Percentiles rank a stretch among this genome's conserved stretches.
Evolutionary conservation across 2,888 invertebrate species (phyloP).

Genomic region (Apamea crenata): DNA sequence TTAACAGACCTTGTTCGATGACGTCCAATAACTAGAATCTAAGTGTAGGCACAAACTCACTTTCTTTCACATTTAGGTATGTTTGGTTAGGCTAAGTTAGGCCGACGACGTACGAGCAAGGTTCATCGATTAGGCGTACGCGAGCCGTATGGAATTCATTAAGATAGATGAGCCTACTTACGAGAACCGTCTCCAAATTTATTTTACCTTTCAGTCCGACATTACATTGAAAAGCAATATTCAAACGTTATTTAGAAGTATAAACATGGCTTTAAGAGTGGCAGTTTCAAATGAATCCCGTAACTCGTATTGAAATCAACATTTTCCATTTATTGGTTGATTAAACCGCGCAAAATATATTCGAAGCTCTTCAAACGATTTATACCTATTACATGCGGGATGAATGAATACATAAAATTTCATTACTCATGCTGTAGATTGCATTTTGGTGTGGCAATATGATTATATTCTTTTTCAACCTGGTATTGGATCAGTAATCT

Average conservation of each 20-base stretch:
- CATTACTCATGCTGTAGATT: constrained; percentile 9
- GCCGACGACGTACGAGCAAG: no score
- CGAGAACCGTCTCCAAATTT: background rate
- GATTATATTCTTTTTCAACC: background rate
- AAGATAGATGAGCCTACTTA: background rate
- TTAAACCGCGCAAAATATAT: constrained; percentile 36
- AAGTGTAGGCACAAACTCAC: background rate
- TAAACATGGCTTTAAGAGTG: constrained; percentile 11
- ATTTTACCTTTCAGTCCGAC: background rate
- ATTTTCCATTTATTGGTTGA: constrained; percentile 44
- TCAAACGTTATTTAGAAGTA: background rate
- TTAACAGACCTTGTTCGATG: background rate
- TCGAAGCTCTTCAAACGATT: constrained; percentile 30
- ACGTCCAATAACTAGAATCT: background rate
- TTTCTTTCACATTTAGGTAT: background rate
- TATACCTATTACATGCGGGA: constrained; percentile 25
- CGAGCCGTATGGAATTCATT: constrained; percentile 3
- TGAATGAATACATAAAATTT: constrained; percentile 35
- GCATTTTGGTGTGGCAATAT: background rate
- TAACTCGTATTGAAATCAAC: constrained; percentile 30
- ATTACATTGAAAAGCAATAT: constrained; percentile 6
- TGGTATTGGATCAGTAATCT: background rate
- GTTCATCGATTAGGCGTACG: background rate
- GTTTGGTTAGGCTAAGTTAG: background rate
- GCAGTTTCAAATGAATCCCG: constrained; percentile 28